These are phyloP conservation scores for Bos javanicus DNA, from an alignment of 2,113 vertebrate species.

Conservation along the genomic window DNA sequence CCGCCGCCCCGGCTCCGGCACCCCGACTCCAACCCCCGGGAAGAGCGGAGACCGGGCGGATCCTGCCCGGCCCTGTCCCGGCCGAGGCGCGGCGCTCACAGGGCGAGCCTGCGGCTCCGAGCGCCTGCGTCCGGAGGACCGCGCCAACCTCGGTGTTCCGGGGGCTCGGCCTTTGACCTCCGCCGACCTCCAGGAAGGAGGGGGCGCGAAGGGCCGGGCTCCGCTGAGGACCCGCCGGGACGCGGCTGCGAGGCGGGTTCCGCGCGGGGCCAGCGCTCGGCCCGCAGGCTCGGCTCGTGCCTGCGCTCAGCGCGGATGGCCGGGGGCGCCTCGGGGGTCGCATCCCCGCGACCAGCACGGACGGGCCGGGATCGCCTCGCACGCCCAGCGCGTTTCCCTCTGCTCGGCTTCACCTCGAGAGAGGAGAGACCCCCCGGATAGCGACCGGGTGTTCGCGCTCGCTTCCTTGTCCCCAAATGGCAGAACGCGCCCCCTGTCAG, in stretches of 20 bases:
- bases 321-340: background rate
- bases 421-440: background rate
- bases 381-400: background rate
- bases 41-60: accelerated
- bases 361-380: accelerated
- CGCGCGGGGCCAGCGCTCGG: background rate
- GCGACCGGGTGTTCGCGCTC: background rate
- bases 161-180: background rate
- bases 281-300: background rate
- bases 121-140: background rate
- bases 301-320: background rate
- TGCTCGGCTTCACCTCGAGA: background rate
- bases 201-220: background rate
- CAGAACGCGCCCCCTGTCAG: background rate
- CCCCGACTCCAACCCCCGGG: background rate
- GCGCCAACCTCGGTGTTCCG: background rate
- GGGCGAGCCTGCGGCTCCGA: accelerated
- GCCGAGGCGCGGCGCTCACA: background rate
- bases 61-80: background rate
- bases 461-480: background rate
- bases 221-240: background rate
- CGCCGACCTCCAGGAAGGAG: background rate
- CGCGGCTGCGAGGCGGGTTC: background rate
- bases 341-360: background rate
- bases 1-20: accelerated